A percentile compares a stretch with the other conserved stretches of the same genome.
Evolutionary conservation across 2,888 invertebrate species (phyloP).

Genomic region (Odontothrips loti): DNA sequence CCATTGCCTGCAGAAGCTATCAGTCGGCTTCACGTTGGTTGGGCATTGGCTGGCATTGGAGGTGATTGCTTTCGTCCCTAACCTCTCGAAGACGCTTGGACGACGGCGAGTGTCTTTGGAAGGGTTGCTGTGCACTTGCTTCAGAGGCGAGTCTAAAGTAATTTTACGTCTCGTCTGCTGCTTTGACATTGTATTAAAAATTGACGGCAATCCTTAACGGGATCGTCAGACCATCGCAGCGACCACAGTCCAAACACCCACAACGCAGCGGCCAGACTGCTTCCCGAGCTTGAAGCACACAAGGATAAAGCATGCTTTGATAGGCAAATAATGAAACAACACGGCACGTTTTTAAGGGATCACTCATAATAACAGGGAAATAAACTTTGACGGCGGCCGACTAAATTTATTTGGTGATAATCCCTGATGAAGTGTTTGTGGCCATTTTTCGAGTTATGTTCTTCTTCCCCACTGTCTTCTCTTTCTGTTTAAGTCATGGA

Average conservation of each 20-base stretch:
- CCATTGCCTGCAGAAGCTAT: conserved; percentile 70
- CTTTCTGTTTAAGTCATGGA: background rate
- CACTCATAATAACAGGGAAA: conserved; percentile 2
- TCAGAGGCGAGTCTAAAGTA: conserved; percentile 5
- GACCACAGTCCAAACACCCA: background rate
- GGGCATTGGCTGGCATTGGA: conserved; percentile 41
- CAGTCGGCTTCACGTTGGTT: conserved; percentile 42
- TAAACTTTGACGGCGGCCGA: background rate
- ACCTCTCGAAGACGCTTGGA: conserved; percentile 77
- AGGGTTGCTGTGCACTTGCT: conserved; percentile 27
- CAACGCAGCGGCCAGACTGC: background rate
- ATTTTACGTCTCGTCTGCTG: conserved; percentile 22
- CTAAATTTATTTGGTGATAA: background rate
- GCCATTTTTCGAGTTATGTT: conserved; percentile 18
- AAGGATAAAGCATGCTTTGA: background rate
- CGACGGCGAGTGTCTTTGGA: conserved; percentile 37
- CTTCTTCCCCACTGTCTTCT: background rate
- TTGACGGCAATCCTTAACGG: background rate
- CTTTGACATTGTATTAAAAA: conserved; percentile 25
- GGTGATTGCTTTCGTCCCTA: conserved; percentile 66
- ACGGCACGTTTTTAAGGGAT: background rate
- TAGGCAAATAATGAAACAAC: background rate
- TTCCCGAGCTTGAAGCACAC: background rate
- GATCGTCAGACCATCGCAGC: conserved; percentile 5
- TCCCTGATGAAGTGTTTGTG: background rate